Evolutionary conservation across 2,113 vertebrate genomes (phyloP).

Genomic region (Pipra filicauda): DNA sequence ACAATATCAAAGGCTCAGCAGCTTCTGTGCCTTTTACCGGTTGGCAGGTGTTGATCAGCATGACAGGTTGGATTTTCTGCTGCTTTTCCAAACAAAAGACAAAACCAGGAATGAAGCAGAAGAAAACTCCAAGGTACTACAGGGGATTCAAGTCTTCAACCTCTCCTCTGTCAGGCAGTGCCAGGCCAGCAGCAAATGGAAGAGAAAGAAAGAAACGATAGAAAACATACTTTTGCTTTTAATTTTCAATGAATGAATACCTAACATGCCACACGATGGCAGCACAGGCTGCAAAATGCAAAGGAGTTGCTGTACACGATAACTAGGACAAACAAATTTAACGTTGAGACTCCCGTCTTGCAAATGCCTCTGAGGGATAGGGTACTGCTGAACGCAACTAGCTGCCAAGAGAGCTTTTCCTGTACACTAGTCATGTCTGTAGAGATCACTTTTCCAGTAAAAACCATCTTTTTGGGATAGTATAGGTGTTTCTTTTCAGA

Average conservation of each 20-base stretch:
- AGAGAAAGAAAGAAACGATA: neutral
- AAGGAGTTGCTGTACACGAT: neutral
- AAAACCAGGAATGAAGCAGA: neutral
- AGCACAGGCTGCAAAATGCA: conserved; percentile 61
- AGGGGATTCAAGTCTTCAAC: neutral
- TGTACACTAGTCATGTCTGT: fast-evolving
- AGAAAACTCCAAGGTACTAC: neutral
- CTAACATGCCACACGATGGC: conserved; percentile 68
- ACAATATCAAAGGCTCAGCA: neutral
- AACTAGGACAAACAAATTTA: fast-evolving
- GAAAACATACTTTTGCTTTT: fast-evolving
- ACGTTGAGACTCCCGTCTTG: neutral
- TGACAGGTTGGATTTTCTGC: neutral
- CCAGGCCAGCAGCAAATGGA: neutral
- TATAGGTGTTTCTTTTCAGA: neutral
- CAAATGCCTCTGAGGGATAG: neutral
- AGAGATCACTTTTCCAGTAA: neutral
- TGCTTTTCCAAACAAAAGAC: neutral
- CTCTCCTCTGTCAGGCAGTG: neutral
- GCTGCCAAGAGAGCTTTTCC: neutral
- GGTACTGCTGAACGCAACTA: fast-evolving
- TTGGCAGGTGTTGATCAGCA: fast-evolving
- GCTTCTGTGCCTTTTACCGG: neutral
- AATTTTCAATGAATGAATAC: neutral
- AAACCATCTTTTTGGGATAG: fast-evolving